A percentile compares a stretch with the other conserved stretches of the same genome.
Evolutionary conservation across 2,888 invertebrate genomes (phyloP).

Genomic region (Andrena bucephala): DNA sequence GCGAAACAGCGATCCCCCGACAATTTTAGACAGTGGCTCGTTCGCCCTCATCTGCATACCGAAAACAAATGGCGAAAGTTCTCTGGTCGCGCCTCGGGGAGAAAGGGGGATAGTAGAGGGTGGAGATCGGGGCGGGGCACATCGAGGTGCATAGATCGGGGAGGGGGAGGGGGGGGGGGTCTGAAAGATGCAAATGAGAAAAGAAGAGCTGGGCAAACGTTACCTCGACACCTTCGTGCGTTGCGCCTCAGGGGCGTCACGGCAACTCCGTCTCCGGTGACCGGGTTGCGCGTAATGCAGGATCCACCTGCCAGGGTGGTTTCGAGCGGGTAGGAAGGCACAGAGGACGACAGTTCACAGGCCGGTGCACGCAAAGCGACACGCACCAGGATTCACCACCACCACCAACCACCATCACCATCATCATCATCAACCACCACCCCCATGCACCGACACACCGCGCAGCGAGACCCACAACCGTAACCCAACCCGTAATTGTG

Average conservation of each 20-base stretch:
- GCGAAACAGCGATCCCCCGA: background rate
- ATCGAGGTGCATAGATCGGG: no score
- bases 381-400: conserved; percentile 65
- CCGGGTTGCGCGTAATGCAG: conserved; percentile 88
- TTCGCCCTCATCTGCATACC: background rate
- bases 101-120: background rate
- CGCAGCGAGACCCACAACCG: conserved; percentile 67
- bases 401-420: conserved; percentile 28
- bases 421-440: conserved; percentile 44
- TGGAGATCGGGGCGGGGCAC: no score
- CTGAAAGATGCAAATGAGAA: conserved; percentile 29
- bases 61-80: background rate
- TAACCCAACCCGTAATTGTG: conserved; percentile 68
- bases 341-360: conserved; percentile 64
- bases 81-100: background rate
- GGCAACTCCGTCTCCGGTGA: conserved; percentile 88
- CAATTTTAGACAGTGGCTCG: background rate
- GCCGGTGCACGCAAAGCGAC: conserved; percentile 68
- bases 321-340: conserved; percentile 63
- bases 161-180: no score
- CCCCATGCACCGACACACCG: conserved; percentile 75
- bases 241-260: conserved; percentile 86
- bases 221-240: conserved; percentile 84
- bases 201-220: conserved; percentile 61
- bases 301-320: conserved; percentile 81